phyloP scores from a whole-genome alignment of 2,888 invertebrate genomes.

The Parochlus steinenii region DNA sequence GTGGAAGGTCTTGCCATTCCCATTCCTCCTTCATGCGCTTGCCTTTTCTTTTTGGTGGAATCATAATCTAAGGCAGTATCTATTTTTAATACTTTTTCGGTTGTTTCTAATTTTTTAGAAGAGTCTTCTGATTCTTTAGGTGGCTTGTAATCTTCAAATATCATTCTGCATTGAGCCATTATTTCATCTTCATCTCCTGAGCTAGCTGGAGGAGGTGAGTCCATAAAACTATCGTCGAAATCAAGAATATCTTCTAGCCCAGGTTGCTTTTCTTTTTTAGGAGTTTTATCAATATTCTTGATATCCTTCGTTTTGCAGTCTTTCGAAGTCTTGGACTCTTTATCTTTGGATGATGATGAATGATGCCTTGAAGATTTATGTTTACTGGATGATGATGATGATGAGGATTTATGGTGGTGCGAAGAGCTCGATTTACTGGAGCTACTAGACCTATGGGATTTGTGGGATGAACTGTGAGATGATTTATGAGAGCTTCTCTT shows the following conservation, averaged over 20 bases:
- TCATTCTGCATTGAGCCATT: constrained; percentile 67
- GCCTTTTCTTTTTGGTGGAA: constrained; percentile 41
- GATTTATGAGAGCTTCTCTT: constrained; percentile 15
- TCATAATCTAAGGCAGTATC: constrained; percentile 20
- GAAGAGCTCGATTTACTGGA: not conserved
- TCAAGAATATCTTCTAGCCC: constrained; percentile 22
- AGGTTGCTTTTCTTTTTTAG: constrained; percentile 18
- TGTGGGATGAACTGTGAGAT: constrained; percentile 4
- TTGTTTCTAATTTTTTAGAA: constrained; percentile 18
- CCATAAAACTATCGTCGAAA: constrained; percentile 27
- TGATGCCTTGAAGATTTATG: constrained; percentile 13
- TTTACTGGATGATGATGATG: constrained; percentile 11
- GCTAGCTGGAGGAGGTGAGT: constrained; percentile 21
- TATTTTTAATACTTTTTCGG: constrained; percentile 29
- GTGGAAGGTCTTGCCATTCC: constrained; percentile 26
- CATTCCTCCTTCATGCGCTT: constrained; percentile 50
- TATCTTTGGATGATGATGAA: constrained; percentile 15
- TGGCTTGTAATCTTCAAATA: constrained; percentile 65
- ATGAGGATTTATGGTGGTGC: not conserved
- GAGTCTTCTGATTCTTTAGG: constrained; percentile 22
- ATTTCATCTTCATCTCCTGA: constrained; percentile 45
- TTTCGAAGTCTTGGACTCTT: constrained; percentile 19
- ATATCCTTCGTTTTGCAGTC: constrained; percentile 21
- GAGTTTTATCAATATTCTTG: constrained; percentile 15
- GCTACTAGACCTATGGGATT: not conserved